Evolutionary conservation across 2,888 invertebrate genomes (phyloP), one percentile per base, ranked within the genome.

Genomic region (Diploptera punctata): DNA sequence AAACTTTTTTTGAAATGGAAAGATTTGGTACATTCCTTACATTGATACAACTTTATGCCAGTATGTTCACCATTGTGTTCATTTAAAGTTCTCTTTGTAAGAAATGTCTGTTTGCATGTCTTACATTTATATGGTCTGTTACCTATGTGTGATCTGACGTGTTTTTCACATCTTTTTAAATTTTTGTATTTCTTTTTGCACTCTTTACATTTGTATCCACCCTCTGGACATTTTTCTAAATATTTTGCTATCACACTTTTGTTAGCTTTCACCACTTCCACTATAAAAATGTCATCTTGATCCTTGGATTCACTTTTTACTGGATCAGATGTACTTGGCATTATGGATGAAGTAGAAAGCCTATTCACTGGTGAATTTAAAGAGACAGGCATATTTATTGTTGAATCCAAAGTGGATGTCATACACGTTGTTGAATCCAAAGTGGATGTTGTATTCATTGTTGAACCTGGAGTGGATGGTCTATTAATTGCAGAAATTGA

Each of bases 1-100:
- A 65, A 65, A n/a, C n/a, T 65, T 10, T 65, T 65, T 16, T 18
- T 65, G 44, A 16, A 65, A n/a, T 44, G 65, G 38, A 65, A 65
- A 44, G 65, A n/a, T n/a, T 65, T 65, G 2, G 19, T 16, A 29
- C 65, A 65, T 16, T 26, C 26, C 47, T 26, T 26, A 18, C 65
- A 65, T 10, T 26, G n/a, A 7, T 65, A 65, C n/a, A 65, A 9
- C 18, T 65, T 65, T 47, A 19, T 65, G n/a, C 47, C 47, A 7
- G 65, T 44, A 18, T 65, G 65, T 3, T n/a, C 13, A 47, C 19
- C 18, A 44, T 3, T 0, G 19, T 65, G 65, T 65, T 65, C 65
- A 47, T 65, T 65, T 18, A 65, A 18, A 9, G 26, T 13, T 38
- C 65, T 43, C n/a, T 47, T 65, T 33, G 44, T 65, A 7, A 16